These are phyloP conservation scores for Microplitis deprimator DNA, from an alignment of 2,888 invertebrate genomes.

Conservation along the genomic window DNA sequence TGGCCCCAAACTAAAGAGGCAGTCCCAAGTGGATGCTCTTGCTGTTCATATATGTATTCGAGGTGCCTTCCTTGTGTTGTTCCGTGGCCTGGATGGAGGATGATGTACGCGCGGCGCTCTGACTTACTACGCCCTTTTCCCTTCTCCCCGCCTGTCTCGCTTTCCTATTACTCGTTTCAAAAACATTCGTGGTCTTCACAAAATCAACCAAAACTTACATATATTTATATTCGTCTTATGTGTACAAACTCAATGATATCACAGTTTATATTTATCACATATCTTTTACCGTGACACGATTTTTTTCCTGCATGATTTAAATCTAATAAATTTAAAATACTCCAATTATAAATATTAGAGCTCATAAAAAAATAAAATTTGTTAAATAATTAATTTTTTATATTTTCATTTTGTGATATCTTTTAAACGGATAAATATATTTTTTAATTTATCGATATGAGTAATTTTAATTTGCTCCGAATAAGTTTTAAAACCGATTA, in stretches of 20 bases:
- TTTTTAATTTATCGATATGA: too few relatives aligned
- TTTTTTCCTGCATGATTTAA: background rate
- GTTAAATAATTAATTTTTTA: too few relatives aligned
- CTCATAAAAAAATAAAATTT: too few relatives aligned
- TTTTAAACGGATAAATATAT: too few relatives aligned
- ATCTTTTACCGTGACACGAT: background rate
- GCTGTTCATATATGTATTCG: constrained; percentile 43
- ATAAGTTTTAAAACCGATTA: too few relatives aligned
- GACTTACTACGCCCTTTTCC: constrained; percentile 70
- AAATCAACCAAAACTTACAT: constrained; percentile 37
- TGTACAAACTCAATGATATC: background rate
- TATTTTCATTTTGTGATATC: too few relatives aligned
- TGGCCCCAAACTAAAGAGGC: constrained; percentile 63
- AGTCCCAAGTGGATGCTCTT: constrained; percentile 62
- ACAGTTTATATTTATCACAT: background rate
- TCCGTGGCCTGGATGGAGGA: constrained; percentile 68
- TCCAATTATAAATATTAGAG: too few relatives aligned
- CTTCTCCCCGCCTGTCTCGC: constrained; percentile 66
- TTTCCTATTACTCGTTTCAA: constrained; percentile 63
- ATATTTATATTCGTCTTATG: background rate
- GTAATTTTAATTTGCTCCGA: too few relatives aligned
- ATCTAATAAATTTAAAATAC: too few relatives aligned
- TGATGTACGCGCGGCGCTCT: constrained; percentile 69
- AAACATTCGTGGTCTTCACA: constrained; percentile 60
- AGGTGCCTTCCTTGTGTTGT: constrained; percentile 62